phyloP scores from a whole-genome alignment of 2,888 invertebrate species.

The Xestia sexstrigata region DNA sequence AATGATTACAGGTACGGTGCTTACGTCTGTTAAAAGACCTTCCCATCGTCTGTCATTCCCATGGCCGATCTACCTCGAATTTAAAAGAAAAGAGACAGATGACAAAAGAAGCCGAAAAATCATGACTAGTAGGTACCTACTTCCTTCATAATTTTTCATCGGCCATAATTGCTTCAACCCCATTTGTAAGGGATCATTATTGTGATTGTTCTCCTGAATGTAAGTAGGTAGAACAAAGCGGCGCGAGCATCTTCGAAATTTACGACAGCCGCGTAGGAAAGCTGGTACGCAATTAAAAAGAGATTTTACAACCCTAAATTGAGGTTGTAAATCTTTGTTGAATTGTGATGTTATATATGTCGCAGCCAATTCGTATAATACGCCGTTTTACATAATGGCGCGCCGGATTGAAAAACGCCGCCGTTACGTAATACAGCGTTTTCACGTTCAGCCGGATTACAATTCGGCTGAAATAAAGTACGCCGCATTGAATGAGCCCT shows the following conservation, averaged over 20 bases:
- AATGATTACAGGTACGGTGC: neutral
- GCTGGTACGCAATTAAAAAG: slow-evolving; percentile 67
- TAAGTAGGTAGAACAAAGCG: slow-evolving; percentile 54
- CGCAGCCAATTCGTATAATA: too few species aligned
- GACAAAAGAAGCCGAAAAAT: slow-evolving; percentile 32
- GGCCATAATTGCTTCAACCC: slow-evolving; percentile 46
- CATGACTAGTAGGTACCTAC: slow-evolving; percentile 1
- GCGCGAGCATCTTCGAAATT: slow-evolving; percentile 50
- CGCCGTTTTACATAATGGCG: too few species aligned
- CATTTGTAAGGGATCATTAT: slow-evolving; percentile 59
- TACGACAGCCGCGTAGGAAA: slow-evolving; percentile 36
- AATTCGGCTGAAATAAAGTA: too few species aligned
- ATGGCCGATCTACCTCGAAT: neutral
- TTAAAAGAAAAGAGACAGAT: neutral
- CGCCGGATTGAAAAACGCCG: too few species aligned
- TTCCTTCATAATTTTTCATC: slow-evolving; percentile 23
- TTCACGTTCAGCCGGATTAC: too few species aligned
- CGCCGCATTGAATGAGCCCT: too few species aligned
- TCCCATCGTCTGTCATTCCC: too few species aligned
- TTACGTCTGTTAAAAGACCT: too few species aligned
- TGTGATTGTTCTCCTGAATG: slow-evolving; percentile 43
- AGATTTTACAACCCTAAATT: slow-evolving; percentile 62
- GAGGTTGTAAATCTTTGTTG: slow-evolving; percentile 57
- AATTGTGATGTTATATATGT: slow-evolving; percentile 25
- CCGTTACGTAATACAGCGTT: too few species aligned